Conservation (phyloP, 2,113 vertebrate species). For the Apistogramma diplotaenia region DNA sequence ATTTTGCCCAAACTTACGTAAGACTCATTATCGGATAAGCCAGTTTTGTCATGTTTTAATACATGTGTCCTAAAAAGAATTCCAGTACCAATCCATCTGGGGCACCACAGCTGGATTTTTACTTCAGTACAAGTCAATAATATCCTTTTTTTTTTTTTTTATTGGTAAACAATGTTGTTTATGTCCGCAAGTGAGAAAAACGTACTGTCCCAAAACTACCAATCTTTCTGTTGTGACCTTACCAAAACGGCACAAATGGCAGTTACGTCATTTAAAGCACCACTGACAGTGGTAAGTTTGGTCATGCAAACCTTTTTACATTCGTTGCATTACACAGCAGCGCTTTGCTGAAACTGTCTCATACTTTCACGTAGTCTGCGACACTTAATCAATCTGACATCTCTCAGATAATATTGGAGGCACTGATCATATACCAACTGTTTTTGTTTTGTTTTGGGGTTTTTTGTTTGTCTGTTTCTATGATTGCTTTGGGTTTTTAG, state of each 20-base stretch:
- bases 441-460: neutral
- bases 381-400: neutral
- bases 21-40: neutral
- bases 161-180: neutral
- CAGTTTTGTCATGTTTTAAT: neutral
- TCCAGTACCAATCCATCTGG: neutral
- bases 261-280: neutral
- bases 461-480: neutral
- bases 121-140: neutral
- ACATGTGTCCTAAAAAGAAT: neutral
- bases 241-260: neutral
- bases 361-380: neutral
- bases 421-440: neutral
- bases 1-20: neutral
- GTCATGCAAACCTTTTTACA: neutral
- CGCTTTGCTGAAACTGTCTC: neutral
- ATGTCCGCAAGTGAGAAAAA: neutral
- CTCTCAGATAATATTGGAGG: neutral
- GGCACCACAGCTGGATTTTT: neutral
- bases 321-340: neutral
- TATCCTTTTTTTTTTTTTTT: neutral
- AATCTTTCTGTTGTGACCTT: neutral
- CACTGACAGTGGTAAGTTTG: neutral
- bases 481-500: neutral
- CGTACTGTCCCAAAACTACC: neutral